Percentiles rank a stretch among this genome's conserved stretches.
These are phyloP conservation scores for Echinops telfairi DNA, from an alignment of 2,113 vertebrate genomes.

Conservation along the genomic window DNA sequence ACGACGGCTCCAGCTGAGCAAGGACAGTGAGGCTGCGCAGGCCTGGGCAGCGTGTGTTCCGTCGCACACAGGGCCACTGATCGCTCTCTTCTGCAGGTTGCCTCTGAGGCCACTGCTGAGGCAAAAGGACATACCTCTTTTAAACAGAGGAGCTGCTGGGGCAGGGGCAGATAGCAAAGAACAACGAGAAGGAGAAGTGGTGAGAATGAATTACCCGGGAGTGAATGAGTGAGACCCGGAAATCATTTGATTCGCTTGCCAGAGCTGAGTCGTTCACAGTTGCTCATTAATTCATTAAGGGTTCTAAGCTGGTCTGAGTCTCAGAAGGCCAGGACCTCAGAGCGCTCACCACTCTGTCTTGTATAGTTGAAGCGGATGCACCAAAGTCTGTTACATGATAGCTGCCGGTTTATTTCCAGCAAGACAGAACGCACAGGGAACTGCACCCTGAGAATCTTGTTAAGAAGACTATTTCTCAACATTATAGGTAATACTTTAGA, in stretches of 20 bases:
- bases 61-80: not conserved
- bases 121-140: conserved; percentile 50
- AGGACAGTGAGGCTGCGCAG: not conserved
- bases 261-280: conserved; percentile 5
- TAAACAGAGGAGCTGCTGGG: not conserved
- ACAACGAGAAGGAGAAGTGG: not conserved
- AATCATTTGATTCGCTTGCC: conserved; percentile 29
- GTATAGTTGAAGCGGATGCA: conserved; percentile 40
- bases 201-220: not conserved
- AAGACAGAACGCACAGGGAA: conserved; percentile 35
- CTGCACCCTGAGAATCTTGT: conserved; percentile 23
- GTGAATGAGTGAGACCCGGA: not conserved
- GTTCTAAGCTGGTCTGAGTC: not conserved
- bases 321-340: not conserved
- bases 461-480: conserved; percentile 58
- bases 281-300: conserved; percentile 23
- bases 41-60: not conserved
- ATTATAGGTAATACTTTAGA: conserved; percentile 17
- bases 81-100: conserved; percentile 23
- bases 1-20: not conserved
- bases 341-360: conserved; percentile 29
- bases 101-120: conserved; percentile 45
- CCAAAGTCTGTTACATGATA: conserved; percentile 18
- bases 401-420: conserved; percentile 51
- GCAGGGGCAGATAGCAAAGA: not conserved